Evolutionary conservation across 2,888 invertebrate species (phyloP).

Genomic region (Plusia festucae): DNA sequence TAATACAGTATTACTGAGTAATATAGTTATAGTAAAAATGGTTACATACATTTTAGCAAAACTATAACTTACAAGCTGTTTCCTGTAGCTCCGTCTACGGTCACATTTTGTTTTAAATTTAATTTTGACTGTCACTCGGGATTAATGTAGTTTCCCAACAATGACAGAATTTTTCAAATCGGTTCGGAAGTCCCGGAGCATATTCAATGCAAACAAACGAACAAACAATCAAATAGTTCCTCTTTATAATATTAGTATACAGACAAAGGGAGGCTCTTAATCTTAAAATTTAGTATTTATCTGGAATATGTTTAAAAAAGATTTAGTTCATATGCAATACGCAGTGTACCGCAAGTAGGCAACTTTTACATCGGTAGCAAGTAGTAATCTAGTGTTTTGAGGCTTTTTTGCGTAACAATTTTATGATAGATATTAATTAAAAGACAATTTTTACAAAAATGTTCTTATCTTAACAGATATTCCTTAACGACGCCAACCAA

Average conservation of each 20-base stretch:
- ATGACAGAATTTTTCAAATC: no score
- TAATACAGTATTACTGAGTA: no score
- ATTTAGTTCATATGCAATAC: constrained; percentile 27
- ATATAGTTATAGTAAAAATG: no score
- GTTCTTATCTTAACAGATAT: constrained; percentile 59
- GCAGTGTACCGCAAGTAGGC: constrained; percentile 34
- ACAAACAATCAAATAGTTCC: no score
- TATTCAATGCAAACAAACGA: no score
- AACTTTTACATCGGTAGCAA: constrained; percentile 60
- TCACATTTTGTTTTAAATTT: no score
- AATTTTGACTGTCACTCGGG: no score
- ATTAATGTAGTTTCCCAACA: no score
- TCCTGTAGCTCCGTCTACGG: no score
- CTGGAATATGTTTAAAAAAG: neutral
- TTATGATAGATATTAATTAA: constrained; percentile 67
- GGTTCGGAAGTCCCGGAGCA: no score
- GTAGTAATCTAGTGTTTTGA: constrained; percentile 78
- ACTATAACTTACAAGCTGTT: neutral
- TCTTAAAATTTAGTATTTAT: neutral
- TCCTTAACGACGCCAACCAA: constrained; percentile 73
- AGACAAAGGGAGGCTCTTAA: neutral
- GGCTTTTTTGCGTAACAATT: constrained; percentile 77
- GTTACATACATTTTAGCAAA: neutral
- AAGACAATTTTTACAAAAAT: constrained; percentile 71
- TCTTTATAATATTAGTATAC: no score